Evolutionary conservation across 2,797 vertebrate species (phyloP).

Genomic region (Anguilla marmorata): DNA sequence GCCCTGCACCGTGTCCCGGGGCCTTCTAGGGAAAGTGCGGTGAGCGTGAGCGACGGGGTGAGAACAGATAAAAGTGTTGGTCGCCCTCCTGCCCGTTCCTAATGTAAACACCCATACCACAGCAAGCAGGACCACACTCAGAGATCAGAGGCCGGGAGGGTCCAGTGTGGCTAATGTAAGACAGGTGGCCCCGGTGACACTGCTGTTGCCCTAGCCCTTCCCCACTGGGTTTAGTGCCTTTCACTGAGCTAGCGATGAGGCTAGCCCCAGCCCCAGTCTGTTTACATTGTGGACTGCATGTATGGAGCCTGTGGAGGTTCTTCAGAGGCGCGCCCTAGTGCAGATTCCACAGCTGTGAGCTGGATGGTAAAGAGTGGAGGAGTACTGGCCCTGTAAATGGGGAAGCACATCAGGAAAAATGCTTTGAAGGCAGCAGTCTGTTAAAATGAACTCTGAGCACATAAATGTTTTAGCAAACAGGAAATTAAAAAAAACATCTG

Average conservation of each 20-base stretch:
- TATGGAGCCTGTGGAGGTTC: not conserved
- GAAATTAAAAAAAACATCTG: not conserved
- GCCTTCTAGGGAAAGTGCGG: not conserved
- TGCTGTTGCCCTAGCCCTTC: not conserved
- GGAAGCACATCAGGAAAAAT: not conserved
- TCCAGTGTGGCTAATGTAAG: not conserved
- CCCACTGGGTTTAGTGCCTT: not conserved
- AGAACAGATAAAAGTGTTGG: not conserved
- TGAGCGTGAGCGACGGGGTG: not conserved
- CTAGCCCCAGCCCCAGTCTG: not conserved
- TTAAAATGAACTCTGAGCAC: not conserved
- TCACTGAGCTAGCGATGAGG: not conserved
- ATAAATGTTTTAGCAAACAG: not conserved
- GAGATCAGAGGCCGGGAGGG: not conserved
- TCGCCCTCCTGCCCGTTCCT: not conserved
- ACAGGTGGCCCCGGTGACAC: not conserved
- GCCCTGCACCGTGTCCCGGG: not conserved
- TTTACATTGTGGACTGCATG: not conserved
- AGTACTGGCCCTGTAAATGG: not conserved
- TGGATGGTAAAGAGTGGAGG: not conserved
- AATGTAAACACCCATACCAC: not conserved
- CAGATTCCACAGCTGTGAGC: not conserved
- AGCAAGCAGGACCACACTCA: not conserved
- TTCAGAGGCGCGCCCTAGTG: not conserved
- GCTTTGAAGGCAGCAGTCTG: not conserved